Percentiles rank a stretch among this genome's conserved stretches.
These are phyloP conservation scores for Thaumatotibia leucotreta DNA, from an alignment of 1,140 invertebrate species.

Conservation along the genomic window DNA sequence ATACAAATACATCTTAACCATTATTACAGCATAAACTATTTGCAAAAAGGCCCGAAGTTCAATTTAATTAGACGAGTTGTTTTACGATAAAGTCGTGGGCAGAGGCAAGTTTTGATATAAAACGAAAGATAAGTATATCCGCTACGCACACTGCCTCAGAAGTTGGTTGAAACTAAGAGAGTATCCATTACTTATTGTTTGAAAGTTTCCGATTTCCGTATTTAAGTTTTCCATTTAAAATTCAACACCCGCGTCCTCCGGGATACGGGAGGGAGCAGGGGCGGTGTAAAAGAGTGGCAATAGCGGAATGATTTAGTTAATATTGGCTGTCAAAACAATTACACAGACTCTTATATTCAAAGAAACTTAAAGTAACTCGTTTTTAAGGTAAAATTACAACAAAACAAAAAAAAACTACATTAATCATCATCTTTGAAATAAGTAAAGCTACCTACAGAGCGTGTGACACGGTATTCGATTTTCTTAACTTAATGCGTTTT, in stretches of 20 bases:
- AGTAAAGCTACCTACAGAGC: too few relatives aligned
- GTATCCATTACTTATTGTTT: slow-evolving; percentile 13
- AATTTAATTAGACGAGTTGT: neutral
- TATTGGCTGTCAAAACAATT: too few relatives aligned
- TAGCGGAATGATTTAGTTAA: neutral
- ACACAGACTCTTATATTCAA: too few relatives aligned
- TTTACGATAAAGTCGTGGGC: neutral
- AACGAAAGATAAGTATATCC: neutral
- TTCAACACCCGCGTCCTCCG: neutral
- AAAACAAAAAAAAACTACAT: too few relatives aligned
- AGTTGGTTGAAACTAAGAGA: neutral
- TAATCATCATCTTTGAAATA: too few relatives aligned
- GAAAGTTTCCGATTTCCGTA: slow-evolving; percentile 7
- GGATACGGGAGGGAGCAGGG: neutral
- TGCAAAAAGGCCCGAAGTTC: too few relatives aligned
- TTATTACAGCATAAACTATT: too few relatives aligned
- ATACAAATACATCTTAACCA: too few relatives aligned
- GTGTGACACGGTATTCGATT: too few relatives aligned
- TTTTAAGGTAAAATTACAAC: too few relatives aligned
- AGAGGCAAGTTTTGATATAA: neutral
- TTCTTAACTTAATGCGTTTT: too few relatives aligned
- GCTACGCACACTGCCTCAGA: neutral
- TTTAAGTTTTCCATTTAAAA: slow-evolving; percentile 14
- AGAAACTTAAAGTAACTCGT: too few relatives aligned
- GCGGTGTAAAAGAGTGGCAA: neutral